Evolutionary conservation across 2,113 vertebrate species (phyloP), one percentile per base, ranked within the genome.

Genomic region (Phoxinus phoxinus): DNA sequence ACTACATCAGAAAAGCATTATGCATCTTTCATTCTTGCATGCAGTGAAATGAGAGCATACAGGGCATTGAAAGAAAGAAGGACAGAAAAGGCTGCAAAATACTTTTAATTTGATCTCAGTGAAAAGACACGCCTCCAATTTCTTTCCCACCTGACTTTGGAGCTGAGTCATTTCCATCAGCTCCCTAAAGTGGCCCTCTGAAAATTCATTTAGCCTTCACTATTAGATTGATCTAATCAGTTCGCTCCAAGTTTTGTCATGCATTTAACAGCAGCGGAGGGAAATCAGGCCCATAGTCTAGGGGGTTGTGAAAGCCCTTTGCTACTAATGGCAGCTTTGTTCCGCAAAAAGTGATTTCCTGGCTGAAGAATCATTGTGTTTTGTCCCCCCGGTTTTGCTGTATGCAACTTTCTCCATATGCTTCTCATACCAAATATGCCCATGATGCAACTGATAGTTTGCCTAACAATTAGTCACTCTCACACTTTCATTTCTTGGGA

Each of bases 151-250:
- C 85, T 88, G 87, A 88, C 86, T 90, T 89, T 67, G 51, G 37
- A 71, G 87, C 84, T 84, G 75, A 84, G 71, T 83, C 88, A 81
- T 89, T 90, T 89, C 89, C 90, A 91, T 89, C 85, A 85, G 56
- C 79, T 88, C 85, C 85, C 78, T 82, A 85, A 91, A 89, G 80
- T 88, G 89, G 87, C 87, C 91, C 89, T 87, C 81, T 75, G 69
- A 90, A 88, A 91, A 76, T 85, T 87, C 89, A 92, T 91, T 92
- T 87, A 86, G 81, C 86, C 71, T 85, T 86, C 84, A 86, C 90
- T 90, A 84, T 89, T 90, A 82, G 86, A 81, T 88, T 91, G 87
- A 91, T 91, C 89, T 90, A 87, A 90, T 92, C 91, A 89, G 89
- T 32, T 56, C 2, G 63, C 87, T 86, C 76, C 87, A 53, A 32